A percentile compares a stretch with the other conserved stretches of the same genome.
These are phyloP conservation scores for Lottia gigantea DNA, from an alignment of 2,888 invertebrate species.

Conservation along the genomic window DNA sequence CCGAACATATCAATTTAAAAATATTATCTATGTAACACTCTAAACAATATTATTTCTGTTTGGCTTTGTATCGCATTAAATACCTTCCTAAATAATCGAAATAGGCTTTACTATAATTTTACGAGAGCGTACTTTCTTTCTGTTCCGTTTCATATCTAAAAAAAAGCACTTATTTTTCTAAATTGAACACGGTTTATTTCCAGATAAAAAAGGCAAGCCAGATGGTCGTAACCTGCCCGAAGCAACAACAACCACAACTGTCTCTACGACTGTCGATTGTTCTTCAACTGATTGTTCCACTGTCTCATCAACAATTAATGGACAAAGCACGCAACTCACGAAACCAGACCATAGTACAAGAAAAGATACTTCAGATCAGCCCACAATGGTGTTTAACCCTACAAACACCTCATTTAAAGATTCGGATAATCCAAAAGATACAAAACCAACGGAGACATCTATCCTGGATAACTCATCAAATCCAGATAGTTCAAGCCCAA, in stretches of 20 bases:
- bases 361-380: not conserved
- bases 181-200: slow-evolving; percentile 2
- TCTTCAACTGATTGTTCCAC: not conserved
- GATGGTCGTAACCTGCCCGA: not conserved
- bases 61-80: too few relatives aligned
- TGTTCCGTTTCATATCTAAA: too few relatives aligned
- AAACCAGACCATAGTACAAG: not conserved
- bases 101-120: too few relatives aligned
- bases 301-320: not conserved
- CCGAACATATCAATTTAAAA: too few relatives aligned
- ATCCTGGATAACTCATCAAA: not conserved
- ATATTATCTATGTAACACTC: too few relatives aligned
- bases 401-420: not conserved
- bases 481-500: not conserved
- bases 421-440: not conserved
- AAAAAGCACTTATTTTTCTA: too few relatives aligned
- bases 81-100: too few relatives aligned
- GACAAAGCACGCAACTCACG: not conserved
- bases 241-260: not conserved
- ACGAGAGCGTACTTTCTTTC: too few relatives aligned
- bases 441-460: not conserved
- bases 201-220: not conserved
- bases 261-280: not conserved
- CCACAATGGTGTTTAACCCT: too few relatives aligned
- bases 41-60: too few relatives aligned